Evolutionary conservation across 2,113 vertebrate genomes (phyloP).

Genomic region (Indri indri): DNA sequence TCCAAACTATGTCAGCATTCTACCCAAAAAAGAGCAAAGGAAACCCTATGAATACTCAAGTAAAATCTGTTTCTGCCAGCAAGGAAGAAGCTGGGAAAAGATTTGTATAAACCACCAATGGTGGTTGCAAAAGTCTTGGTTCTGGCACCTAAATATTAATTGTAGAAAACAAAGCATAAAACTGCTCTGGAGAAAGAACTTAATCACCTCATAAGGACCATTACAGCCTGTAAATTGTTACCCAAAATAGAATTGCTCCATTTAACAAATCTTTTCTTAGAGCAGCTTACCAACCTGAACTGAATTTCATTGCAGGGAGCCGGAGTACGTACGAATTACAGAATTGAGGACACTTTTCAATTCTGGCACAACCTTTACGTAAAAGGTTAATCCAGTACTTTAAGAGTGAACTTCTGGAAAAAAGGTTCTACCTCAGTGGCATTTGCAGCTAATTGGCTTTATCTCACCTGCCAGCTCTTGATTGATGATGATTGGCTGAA

Average conservation of each 20-base stretch:
- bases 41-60: not conserved
- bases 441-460: slow-evolving; percentile 29
- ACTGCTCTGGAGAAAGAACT: not conserved
- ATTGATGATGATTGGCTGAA: not conserved
- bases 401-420: not conserved
- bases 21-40: not conserved
- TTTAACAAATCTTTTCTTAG: slow-evolving; percentile 20
- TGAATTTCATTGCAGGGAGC: not conserved
- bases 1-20: not conserved
- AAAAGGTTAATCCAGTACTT: not conserved
- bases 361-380: not conserved
- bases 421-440: not conserved
- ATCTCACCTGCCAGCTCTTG: slow-evolving; percentile 23
- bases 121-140: not conserved
- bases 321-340: not conserved
- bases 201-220: not conserved
- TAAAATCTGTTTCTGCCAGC: not conserved
- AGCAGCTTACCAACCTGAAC: not conserved
- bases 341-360: not conserved
- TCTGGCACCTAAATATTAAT: not conserved
- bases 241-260: not conserved
- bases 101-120: not conserved
- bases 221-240: not conserved
- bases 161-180: not conserved
- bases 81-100: not conserved